Conservation (phyloP, 30 jellyfish, hydroid and myxozoan species). For the Turritopsis rubra region DNA sequence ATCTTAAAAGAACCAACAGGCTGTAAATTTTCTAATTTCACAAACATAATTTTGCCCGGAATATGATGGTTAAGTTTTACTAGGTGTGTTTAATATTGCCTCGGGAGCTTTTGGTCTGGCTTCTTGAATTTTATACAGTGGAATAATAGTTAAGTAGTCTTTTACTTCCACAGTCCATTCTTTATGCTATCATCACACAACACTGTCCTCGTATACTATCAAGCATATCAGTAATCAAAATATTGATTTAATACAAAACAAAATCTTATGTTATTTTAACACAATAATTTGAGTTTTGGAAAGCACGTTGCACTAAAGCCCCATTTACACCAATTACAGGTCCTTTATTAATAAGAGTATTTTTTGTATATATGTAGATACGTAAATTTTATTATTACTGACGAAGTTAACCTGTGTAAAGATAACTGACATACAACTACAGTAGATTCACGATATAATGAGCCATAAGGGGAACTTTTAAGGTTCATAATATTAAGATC, state of each 20-base stretch:
- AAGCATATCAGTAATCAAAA: not conserved
- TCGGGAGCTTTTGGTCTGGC: not conserved
- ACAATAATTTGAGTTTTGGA: not conserved
- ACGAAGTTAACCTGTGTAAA: too few relatives aligned
- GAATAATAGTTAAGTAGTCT: not conserved
- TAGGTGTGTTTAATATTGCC: not conserved
- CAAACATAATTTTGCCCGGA: not conserved
- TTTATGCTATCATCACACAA: not conserved
- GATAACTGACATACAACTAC: too few relatives aligned
- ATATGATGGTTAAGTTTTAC: not conserved
- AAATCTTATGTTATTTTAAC: too few relatives aligned
- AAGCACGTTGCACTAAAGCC: not conserved
- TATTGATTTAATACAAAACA: too few relatives aligned
- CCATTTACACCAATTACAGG: not conserved
- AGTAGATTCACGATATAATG: too few relatives aligned
- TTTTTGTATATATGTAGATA: too few relatives aligned
- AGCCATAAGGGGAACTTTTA: too few relatives aligned
- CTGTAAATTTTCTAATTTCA: conserved; percentile 6
- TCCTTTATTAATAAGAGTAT: too few relatives aligned
- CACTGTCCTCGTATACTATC: too few relatives aligned
- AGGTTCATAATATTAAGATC: too few relatives aligned
- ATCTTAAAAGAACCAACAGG: conserved; percentile 21
- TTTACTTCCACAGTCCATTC: not conserved
- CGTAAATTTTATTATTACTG: too few relatives aligned
- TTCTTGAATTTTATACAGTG: not conserved